Evolutionary conservation across 2,113 vertebrate genomes (phyloP).

Genomic region (Campylomormyrus tamandua): DNA sequence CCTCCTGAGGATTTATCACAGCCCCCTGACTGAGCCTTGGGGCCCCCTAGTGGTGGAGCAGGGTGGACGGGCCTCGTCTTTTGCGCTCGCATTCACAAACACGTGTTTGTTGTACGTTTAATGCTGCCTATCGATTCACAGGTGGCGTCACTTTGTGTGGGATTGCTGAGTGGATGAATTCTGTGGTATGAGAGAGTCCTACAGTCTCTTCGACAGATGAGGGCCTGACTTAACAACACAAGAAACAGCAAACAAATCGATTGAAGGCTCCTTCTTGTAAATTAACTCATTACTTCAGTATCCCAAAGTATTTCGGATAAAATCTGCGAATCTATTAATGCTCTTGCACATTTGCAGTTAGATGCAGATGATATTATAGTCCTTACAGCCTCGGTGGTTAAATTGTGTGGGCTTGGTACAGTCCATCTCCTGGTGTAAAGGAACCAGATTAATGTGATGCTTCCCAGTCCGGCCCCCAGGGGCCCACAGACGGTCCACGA

Average conservation of each 20-base stretch:
- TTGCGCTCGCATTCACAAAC: neutral
- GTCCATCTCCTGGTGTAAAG: neutral
- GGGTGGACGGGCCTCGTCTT: neutral
- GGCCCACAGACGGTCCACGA: neutral
- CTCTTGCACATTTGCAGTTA: neutral
- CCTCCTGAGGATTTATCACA: slow-evolving; percentile 49
- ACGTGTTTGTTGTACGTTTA: neutral
- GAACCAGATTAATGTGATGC: neutral
- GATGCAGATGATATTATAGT: neutral
- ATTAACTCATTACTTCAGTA: neutral
- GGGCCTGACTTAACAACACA: neutral
- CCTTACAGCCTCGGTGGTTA: neutral
- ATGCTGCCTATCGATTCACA: neutral
- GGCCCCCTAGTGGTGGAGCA: slow-evolving; percentile 29
- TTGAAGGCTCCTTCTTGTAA: neutral
- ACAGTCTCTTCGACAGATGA: neutral
- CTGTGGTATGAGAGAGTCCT: neutral
- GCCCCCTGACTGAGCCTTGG: slow-evolving; percentile 51
- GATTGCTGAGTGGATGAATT: neutral
- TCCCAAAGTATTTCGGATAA: neutral
- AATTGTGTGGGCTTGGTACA: neutral
- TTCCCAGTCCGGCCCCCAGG: neutral
- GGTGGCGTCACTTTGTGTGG: neutral
- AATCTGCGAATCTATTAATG: neutral
- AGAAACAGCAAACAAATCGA: neutral